These are phyloP conservation scores for Cervus canadensis DNA, from an alignment of 2,113 vertebrate species.

Conservation along the genomic window DNA sequence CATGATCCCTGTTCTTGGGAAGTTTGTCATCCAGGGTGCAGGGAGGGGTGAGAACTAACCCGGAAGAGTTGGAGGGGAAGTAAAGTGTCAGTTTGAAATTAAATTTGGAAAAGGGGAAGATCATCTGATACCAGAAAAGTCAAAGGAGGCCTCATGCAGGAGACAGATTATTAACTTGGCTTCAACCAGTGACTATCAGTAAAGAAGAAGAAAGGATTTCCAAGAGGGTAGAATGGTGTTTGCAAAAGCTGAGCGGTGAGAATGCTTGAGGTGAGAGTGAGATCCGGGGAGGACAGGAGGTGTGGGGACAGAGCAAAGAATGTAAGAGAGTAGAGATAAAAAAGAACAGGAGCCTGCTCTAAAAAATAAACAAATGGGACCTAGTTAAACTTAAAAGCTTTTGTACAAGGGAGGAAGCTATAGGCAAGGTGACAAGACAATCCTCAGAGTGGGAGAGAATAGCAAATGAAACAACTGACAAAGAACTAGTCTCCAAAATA, in stretches of 20 bases:
- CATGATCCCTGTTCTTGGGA: rapidly evolving
- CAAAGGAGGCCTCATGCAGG: not conserved
- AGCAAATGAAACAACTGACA: not conserved
- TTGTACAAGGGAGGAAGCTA: not conserved
- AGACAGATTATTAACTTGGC: not conserved
- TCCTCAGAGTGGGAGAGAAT: not conserved
- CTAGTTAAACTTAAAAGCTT: not conserved
- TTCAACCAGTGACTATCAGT: not conserved
- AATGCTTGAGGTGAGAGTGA: not conserved
- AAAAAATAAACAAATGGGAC: not conserved
- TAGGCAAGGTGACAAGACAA: not conserved
- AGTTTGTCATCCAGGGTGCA: not conserved
- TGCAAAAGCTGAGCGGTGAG: not conserved
- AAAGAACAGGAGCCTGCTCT: not conserved
- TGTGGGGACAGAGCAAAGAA: not conserved
- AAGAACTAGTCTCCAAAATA: not conserved
- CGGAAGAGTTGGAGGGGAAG: not conserved
- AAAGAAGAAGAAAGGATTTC: not conserved
- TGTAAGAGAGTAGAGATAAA: not conserved
- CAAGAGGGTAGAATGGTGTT: not conserved
- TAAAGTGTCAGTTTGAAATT: not conserved
- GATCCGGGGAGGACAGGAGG: not conserved
- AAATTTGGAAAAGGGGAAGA: not conserved
- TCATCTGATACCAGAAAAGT: not conserved
- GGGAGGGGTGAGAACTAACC: not conserved